phyloP scores from a whole-genome alignment of 2,888 invertebrate genomes.

The Podotricha telesiphe region DNA sequence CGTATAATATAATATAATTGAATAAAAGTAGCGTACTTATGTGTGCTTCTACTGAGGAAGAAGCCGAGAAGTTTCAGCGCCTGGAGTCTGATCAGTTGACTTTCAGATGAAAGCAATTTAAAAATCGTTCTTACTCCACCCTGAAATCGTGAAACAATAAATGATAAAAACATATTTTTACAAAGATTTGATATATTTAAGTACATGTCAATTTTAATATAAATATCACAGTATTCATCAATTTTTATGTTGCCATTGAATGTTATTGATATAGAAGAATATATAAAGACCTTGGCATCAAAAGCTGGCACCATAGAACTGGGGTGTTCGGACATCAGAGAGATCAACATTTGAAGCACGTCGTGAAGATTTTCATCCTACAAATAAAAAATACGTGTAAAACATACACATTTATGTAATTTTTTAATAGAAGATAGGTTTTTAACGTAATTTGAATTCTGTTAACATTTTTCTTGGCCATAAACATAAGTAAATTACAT shows the following conservation, averaged over 20 bases:
- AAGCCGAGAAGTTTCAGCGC: constrained; percentile 98
- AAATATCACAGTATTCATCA: no score
- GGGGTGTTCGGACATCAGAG: constrained; percentile 98
- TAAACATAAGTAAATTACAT: no score
- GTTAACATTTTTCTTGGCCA: no score
- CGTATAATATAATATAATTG: no score
- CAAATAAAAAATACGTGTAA: constrained; percentile 46
- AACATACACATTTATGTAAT: neutral
- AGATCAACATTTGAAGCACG: constrained; percentile 98
- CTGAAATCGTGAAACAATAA: constrained; percentile 50
- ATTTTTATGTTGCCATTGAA: no score
- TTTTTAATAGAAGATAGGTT: no score
- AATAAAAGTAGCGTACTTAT: constrained; percentile 87
- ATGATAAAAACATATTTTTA: neutral
- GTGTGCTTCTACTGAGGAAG: constrained; percentile 98
- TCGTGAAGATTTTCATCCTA: constrained; percentile 99
- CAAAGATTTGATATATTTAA: no score
- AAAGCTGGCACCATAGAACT: constrained; percentile 99
- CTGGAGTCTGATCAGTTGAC: constrained; percentile 97
- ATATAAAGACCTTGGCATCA: constrained; percentile 89
- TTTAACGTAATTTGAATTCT: no score
- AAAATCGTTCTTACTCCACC: constrained; percentile 98
- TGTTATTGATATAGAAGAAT: no score
- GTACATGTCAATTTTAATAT: neutral
- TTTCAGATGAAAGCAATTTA: constrained; percentile 97